These are phyloP conservation scores for Habropoda laboriosa DNA, from an alignment of 1,140 invertebrate genomes.

Conservation along the genomic window DNA sequence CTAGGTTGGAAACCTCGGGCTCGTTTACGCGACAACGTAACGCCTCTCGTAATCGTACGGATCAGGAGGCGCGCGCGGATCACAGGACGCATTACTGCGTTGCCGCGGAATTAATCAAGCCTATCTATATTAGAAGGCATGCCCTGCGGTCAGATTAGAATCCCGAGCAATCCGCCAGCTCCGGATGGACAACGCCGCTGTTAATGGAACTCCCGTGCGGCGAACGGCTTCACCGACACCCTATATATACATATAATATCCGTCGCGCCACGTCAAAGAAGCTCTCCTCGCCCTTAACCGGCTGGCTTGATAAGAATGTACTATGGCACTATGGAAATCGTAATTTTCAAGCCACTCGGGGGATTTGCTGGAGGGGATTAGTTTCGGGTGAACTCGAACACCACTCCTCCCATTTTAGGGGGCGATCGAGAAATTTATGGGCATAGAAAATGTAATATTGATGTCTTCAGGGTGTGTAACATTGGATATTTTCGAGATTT, in stretches of 20 bases:
- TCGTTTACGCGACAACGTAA: constrained; percentile 39
- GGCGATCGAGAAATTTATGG: constrained; percentile 4
- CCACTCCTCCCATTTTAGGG: background rate
- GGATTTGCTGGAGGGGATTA: constrained; percentile 23
- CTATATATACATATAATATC: constrained; percentile 12
- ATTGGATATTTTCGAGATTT: too few species aligned
- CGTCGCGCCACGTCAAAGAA: constrained; percentile 14
- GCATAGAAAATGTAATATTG: too few species aligned
- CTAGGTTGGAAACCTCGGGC: background rate
- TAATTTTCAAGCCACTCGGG: background rate
- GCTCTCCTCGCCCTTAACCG: background rate
- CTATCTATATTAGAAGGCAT: constrained; percentile 77
- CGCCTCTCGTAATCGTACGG: constrained; percentile 61
- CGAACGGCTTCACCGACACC: constrained; percentile 17
- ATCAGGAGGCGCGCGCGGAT: constrained; percentile 64
- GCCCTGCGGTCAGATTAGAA: constrained; percentile 76
- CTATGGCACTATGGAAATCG: background rate
- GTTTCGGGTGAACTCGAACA: background rate
- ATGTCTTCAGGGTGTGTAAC: too few species aligned
- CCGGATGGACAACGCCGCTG: constrained; percentile 62
- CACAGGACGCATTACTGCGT: constrained; percentile 63
- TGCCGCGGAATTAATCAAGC: constrained; percentile 76
- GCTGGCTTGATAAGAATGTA: background rate
- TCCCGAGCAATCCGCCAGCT: constrained; percentile 67
- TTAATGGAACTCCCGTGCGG: constrained; percentile 70